Base-by-base conservation (phyloP, 2,888 invertebrate genomes). In the Brassicogethes aeneus region DNA sequence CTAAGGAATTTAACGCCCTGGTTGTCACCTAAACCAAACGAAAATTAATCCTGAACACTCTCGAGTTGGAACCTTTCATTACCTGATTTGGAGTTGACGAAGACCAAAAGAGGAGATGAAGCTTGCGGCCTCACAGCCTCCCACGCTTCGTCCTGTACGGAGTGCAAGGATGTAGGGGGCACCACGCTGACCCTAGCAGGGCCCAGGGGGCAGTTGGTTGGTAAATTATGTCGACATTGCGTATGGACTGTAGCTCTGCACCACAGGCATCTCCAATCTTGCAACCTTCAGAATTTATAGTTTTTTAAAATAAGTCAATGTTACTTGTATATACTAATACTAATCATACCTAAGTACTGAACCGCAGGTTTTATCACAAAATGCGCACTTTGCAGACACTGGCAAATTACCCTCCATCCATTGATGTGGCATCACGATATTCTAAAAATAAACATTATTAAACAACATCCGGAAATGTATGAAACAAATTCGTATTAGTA, bases 361-460 rank as follows among this genome's bases (percentile, higher is more conserved):
- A 42, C 96, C 96, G 70, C 96, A 96, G 5, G 90, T 94, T 70
- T 92, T 92, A 63, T 94, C 94, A 71, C 96, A 97, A 45, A 90
- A 79, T 50, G 79, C 77, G 68, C 96, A 97, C 67, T 91, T 87
- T 45, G 94, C 85, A 41, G 93, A 89, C 41, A 95, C 94, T 2
- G 95, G 93, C 50, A 96, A 72, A 70, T 96, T 96, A 31, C 96
- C 95, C 68, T 95, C 95, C 76, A 96, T 77, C 96, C 96, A 97
- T 63, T 97, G 96, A 70, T 97, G 96, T 10, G 94, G 94, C 91
- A 95, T 93, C 51, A 84, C 82, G 57, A 90, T 85, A 63, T 80
- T 85, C 85, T 85, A 72, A 0, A 75, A 75, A 59, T 64, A 66
- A 10, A 23, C 23, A 7, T 7, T 23, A 23, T 5, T 7, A 23